phyloP scores from a whole-genome alignment of 2,797 vertebrate genomes.

The Sebastes vulpes region DNA sequence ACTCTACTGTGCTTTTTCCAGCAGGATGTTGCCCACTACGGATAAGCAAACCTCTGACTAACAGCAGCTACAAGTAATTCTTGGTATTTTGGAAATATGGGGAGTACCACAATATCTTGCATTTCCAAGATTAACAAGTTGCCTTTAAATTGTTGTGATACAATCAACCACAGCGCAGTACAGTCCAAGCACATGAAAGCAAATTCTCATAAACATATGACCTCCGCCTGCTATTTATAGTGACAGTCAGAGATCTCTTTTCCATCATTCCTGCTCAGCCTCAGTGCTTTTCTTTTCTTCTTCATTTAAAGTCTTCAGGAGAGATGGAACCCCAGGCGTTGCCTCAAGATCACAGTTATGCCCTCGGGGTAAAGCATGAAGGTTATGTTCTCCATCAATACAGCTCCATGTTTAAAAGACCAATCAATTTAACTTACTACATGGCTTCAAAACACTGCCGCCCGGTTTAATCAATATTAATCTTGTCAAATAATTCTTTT shows the following conservation, averaged over 20 bases:
- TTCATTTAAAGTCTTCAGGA: constrained; percentile 33
- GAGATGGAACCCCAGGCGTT: constrained; percentile 17
- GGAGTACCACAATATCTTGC: not conserved
- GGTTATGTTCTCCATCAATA: constrained; percentile 43
- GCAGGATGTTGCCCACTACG: constrained; percentile 13
- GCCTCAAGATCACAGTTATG: constrained; percentile 34
- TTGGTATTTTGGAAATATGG: not conserved
- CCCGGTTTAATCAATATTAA: constrained; percentile 30
- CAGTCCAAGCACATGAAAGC: not conserved
- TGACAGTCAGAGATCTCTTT: not conserved
- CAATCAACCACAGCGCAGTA: not conserved
- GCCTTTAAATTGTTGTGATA: not conserved
- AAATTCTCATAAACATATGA: constrained; percentile 8
- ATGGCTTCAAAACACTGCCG: constrained; percentile 8
- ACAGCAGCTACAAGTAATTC: constrained; percentile 7
- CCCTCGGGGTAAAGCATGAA: constrained; percentile 45
- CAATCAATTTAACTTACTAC: constrained; percentile 35
- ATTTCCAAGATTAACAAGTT: not conserved
- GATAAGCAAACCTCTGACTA: constrained; percentile 20
- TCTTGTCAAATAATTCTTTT: constrained; percentile 24
- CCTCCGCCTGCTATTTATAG: constrained; percentile 9
- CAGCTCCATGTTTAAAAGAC: constrained; percentile 26
- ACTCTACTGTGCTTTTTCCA: constrained; percentile 31
- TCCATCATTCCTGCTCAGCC: not conserved
- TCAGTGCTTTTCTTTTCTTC: constrained; percentile 3